Conservation (phyloP, 2,113 vertebrate species). For the Malurus cyaneus region DNA sequence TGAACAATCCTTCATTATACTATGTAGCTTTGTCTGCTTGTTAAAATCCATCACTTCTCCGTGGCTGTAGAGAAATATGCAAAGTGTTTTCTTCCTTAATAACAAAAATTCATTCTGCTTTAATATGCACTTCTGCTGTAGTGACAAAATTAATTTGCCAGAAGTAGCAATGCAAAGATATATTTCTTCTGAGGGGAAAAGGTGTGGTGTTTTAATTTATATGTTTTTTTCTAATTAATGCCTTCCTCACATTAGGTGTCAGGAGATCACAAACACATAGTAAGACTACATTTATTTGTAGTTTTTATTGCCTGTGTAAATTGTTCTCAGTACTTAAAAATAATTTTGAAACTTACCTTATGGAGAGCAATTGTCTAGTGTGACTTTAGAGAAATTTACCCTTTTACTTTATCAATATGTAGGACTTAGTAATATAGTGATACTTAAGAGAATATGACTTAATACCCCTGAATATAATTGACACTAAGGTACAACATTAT, state of each 20-base stretch:
- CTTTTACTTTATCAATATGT: not conserved
- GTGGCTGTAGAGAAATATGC: not conserved
- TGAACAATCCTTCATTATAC: not conserved
- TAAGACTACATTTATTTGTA: not conserved
- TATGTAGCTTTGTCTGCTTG: not conserved
- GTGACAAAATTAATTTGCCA: not conserved
- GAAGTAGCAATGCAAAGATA: not conserved
- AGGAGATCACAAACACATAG: not conserved
- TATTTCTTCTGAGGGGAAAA: not conserved
- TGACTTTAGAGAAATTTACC: not conserved
- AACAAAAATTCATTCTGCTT: not conserved
- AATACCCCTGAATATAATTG: not conserved
- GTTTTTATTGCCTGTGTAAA: not conserved
- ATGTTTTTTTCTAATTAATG: not conserved
- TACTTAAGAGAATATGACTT: not conserved
- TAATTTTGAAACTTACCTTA: not conserved
- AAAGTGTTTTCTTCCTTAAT: not conserved
- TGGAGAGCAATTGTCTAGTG: not conserved
- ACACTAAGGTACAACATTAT: not conserved
- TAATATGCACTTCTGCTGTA: not conserved
- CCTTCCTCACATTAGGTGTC: not conserved
- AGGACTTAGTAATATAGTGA: not conserved
- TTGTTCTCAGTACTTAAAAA: not conserved
- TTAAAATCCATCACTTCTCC: not conserved
- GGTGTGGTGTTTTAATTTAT: not conserved